Evolutionary conservation across 2,113 vertebrate species (phyloP), one percentile per base, ranked within the genome.

Genomic region (Porphyrio hochstetteri): DNA sequence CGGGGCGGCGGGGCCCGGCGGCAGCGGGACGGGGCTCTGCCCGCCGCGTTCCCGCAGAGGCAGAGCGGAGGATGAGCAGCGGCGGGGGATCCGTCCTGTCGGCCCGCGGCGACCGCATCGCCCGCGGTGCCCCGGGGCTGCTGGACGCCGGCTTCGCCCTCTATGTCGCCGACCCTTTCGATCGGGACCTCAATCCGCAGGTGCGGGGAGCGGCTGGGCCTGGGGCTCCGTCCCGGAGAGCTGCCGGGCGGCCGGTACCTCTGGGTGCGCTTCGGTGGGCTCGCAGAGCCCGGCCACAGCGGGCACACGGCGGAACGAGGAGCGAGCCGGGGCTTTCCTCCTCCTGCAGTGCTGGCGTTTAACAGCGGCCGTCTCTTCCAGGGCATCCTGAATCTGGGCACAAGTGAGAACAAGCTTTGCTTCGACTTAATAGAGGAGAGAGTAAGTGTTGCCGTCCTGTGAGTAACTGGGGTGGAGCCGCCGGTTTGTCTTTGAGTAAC

Each of bases 331-430:
- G 4, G n/a, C 38, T 3, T 15, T 5, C 46, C 28, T 9, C 11
- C 27, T 4, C 21, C 24, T 3, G 46, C 48, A 4, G 18, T 1
- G 27, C 7, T 3, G 16, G 8, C 52, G 1, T 9, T 8, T 12
- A 28, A 33, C 48, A 1, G 7, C 10, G 23, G n/a, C 35, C 20
- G 5, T 35, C 71, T 29, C 83, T 75, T 85, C 60, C 75, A 94
- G 95, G 94, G 96, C 63, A 63, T 88, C 60, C 50, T 93, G 64
- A 96, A 93, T 35, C 16, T 90, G 83, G 96, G 96, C 72, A 81
- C 82, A 6, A 90, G 94, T 27, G 95, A 93, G 71, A 97, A 96
- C 90, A 88, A 86, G 53, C 86, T 97, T 44, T 93, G 93, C 75
- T 94, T 88, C 77, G 95, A 93, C 76, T 53, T 95, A 16, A 42